Conservation (phyloP, 2,888 invertebrate genomes). For the Nebria salina region DNA sequence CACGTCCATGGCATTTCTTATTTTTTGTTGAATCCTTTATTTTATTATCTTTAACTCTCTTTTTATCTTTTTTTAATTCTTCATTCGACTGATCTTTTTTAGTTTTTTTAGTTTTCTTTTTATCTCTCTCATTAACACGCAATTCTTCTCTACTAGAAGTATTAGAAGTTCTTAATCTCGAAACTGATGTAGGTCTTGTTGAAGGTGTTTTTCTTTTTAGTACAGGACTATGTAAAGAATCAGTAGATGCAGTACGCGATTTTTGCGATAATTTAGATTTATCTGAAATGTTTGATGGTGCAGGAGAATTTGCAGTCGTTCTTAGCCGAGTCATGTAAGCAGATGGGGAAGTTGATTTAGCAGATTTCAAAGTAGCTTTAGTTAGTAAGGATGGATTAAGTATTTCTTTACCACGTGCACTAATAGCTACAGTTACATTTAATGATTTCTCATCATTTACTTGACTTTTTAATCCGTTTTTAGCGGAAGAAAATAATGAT, state of each 20-base stretch:
- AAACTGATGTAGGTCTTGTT: slow-evolving; percentile 23
- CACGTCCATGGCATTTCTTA: slow-evolving; percentile 55
- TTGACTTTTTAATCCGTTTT: slow-evolving; percentile 53
- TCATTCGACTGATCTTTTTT: slow-evolving; percentile 58
- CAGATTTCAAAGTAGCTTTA: slow-evolving; percentile 32
- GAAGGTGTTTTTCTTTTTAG: slow-evolving; percentile 29
- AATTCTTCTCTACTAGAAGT: slow-evolving; percentile 33
- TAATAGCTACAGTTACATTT: slow-evolving; percentile 62
- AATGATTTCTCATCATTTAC: slow-evolving; percentile 60
- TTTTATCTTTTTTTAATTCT: slow-evolving; percentile 54
- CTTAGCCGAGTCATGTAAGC: slow-evolving; percentile 48
- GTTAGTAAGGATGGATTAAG: slow-evolving; percentile 47
- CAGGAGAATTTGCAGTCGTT: slow-evolving; percentile 51
- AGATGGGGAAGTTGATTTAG: slow-evolving; percentile 39
- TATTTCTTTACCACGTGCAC: slow-evolving; percentile 56
- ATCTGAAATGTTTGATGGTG: slow-evolving; percentile 52
- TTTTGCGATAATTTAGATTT: slow-evolving; percentile 52
- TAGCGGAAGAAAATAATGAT: slow-evolving; percentile 58
- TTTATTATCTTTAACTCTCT: slow-evolving; percentile 53
- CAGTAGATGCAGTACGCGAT: slow-evolving; percentile 54
- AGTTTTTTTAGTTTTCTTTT: slow-evolving; percentile 56
- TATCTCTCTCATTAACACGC: slow-evolving; percentile 40
- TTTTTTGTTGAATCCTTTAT: slow-evolving; percentile 50
- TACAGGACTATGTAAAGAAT: slow-evolving; percentile 54
- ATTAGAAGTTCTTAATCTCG: slow-evolving; percentile 21